Percentiles rank a stretch among this genome's conserved stretches.
These are phyloP conservation scores for Lamproptera curius DNA, from an alignment of 2,888 invertebrate genomes.

Conservation along the genomic window DNA sequence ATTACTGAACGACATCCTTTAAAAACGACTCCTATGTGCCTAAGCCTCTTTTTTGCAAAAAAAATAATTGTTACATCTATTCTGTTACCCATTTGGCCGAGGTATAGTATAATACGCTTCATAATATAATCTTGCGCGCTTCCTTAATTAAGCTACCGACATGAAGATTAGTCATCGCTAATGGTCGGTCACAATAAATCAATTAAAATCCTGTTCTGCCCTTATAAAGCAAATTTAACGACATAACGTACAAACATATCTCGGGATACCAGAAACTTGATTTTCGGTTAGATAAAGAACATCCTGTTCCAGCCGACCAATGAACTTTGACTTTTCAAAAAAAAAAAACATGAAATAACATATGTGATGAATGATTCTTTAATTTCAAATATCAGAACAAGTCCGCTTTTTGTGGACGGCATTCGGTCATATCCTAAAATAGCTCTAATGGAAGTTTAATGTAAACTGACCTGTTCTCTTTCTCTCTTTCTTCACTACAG, in stretches of 20 bases:
- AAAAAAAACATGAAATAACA: conserved; percentile 2
- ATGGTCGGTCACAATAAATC: neutral
- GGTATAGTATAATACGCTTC: too few relatives aligned
- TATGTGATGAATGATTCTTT: neutral
- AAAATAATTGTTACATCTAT: too few relatives aligned
- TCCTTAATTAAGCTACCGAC: too few relatives aligned
- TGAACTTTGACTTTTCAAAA: conserved; percentile 19
- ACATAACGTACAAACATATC: too few relatives aligned
- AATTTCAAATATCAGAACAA: conserved; percentile 1
- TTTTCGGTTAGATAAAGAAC: conserved; percentile 7
- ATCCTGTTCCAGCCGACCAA: conserved; percentile 17
- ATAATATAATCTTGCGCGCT: too few relatives aligned
- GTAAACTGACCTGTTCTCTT: neutral
- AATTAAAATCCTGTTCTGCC: conserved; percentile 2
- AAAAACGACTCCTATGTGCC: too few relatives aligned
- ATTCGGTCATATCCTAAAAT: neutral
- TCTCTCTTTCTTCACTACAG: too few relatives aligned
- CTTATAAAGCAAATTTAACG: neutral
- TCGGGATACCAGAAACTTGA: conserved; percentile 8
- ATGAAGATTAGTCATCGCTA: too few relatives aligned
- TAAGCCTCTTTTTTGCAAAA: too few relatives aligned
- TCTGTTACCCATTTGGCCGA: too few relatives aligned
- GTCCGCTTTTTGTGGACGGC: conserved; percentile 1
- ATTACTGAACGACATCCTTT: too few relatives aligned
- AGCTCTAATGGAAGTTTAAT: neutral